Conservation (phyloP, 2,888 invertebrate genomes). For the Conus canariensis region DNA sequence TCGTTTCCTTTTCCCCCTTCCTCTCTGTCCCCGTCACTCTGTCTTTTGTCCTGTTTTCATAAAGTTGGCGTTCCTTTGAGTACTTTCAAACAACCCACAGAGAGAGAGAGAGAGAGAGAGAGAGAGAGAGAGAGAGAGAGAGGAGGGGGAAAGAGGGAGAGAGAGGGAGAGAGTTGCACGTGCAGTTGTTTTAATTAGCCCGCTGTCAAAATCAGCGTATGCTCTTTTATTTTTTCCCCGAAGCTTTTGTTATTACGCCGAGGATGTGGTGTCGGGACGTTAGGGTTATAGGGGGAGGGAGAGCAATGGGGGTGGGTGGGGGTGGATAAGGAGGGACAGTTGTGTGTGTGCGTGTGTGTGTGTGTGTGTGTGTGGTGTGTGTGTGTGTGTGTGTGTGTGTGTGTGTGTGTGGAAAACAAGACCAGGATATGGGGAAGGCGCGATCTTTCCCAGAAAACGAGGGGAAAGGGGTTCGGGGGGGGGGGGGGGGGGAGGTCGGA, state of each 20-base stretch:
- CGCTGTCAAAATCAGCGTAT: background rate
- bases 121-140: background rate
- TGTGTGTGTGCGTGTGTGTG: too few species aligned
- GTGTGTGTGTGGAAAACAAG: too few species aligned
- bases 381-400: too few species aligned
- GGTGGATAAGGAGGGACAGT: background rate
- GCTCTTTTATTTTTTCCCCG: background rate
- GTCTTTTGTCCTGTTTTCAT: too few species aligned
- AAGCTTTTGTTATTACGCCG: background rate
- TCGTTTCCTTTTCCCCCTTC: too few species aligned
- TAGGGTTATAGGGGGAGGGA: background rate
- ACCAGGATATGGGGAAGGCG: too few species aligned
- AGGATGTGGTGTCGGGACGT: background rate
- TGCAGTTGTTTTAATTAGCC: conserved; percentile 24
- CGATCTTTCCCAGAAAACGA: background rate
- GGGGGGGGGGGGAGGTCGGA: background rate
- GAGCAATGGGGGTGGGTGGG: background rate
- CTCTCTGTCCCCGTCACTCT: too few species aligned
- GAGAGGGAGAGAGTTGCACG: conserved; percentile 1
- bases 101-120: background rate
- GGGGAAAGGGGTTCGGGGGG: background rate
- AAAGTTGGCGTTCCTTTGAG: too few species aligned
- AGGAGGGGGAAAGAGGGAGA: background rate
- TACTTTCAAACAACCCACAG: background rate
- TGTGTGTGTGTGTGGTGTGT: too few species aligned